A percentile compares a stretch with the other conserved stretches of the same genome.
phyloP scores from a whole-genome alignment of 2,113 vertebrate genomes.

The Daboia siamensis region DNA sequence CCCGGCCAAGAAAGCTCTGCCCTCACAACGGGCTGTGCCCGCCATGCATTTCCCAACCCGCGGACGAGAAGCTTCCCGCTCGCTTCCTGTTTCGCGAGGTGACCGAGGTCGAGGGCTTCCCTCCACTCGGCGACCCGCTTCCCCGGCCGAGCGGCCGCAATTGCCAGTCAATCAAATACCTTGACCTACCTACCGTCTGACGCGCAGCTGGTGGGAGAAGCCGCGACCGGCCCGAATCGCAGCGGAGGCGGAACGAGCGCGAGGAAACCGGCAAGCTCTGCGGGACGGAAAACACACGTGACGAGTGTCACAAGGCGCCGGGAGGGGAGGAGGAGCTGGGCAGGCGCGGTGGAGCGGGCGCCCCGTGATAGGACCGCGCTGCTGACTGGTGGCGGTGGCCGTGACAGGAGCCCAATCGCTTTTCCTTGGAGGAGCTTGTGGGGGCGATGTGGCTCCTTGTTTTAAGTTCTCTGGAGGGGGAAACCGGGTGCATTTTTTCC shows the following conservation, averaged over 20 bases:
- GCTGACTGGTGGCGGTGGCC: not conserved
- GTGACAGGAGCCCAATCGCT: accelerated
- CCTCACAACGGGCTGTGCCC: not conserved
- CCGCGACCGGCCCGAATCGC: not conserved
- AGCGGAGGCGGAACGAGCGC: not conserved
- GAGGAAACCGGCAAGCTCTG: not conserved
- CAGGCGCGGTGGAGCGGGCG: not conserved
- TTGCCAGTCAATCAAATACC: no score
- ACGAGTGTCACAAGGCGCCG: not conserved
- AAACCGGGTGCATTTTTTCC: not conserved
- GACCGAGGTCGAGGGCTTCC: not conserved
- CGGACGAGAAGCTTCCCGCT: not conserved
- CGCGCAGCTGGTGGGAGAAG: not conserved
- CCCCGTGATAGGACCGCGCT: no score
- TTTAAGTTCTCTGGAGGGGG: no score
- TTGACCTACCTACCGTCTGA: not conserved
- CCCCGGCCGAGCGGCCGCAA: not conserved
- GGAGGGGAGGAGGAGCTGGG: not conserved
- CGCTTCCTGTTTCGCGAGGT: not conserved
- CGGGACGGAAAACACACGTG: not conserved
- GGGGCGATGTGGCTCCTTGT: not conserved
- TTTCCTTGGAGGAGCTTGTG: not conserved
- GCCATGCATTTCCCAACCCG: not conserved
- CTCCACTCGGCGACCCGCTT: not conserved
- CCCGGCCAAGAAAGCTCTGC: not conserved